These are phyloP conservation scores for Plutomurus gul DNA, from an alignment of 1,140 invertebrate species.

Conservation along the genomic window DNA sequence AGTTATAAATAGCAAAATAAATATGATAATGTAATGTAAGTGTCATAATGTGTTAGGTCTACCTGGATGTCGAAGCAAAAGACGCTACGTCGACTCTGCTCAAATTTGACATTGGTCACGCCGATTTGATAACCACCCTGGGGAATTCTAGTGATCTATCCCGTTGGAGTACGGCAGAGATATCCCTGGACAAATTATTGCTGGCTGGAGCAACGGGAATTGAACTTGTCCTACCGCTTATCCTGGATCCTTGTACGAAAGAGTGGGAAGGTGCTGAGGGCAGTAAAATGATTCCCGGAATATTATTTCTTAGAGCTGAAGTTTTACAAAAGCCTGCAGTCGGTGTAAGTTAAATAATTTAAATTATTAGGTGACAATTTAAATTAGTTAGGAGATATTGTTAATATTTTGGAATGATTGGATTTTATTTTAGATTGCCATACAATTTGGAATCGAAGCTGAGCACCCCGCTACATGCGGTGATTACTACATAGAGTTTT, in stretches of 20 bases:
- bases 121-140: background rate
- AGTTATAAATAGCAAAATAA: background rate
- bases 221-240: background rate
- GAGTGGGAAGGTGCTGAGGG: background rate
- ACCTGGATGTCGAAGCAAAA: background rate
- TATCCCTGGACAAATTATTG: background rate
- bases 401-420: no score
- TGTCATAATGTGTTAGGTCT: background rate
- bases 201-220: background rate
- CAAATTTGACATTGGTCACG: background rate
- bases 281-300: background rate
- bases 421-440: background rate
- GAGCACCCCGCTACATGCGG: background rate
- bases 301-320: slow-evolving; percentile 18
- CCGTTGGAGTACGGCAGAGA: slow-evolving; percentile 5
- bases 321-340: background rate
- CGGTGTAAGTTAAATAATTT: background rate
- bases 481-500: slow-evolving; percentile 28
- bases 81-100: background rate
- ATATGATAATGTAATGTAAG: background rate
- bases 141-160: background rate
- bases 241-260: background rate
- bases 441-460: slow-evolving; percentile 26
- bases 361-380: background rate
- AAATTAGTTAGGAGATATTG: background rate